Evolutionary conservation across 2,113 vertebrate genomes (phyloP), one percentile per base, ranked within the genome.

Genomic region (Dipodomys stephensi): DNA sequence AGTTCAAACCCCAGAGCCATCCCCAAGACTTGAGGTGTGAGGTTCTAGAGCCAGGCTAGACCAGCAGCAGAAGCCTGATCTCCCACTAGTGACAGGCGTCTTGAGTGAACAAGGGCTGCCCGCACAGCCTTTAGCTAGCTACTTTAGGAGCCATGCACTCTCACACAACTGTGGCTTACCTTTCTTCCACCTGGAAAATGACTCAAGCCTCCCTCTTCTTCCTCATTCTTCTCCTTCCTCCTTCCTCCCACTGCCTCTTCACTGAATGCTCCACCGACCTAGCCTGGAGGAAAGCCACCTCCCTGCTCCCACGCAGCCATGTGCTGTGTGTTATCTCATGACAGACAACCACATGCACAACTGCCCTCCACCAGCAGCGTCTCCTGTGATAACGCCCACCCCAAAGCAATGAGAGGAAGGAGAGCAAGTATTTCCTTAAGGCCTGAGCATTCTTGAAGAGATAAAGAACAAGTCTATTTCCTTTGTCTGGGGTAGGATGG

Each of bases 401-500:
- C 28, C 28, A 46, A 13, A 25, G 57, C 6, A 80, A 1, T 0
- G 57, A 22, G 25, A 9, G n/a, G 0, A 74, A 30, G 30, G 28
- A 44, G 10, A 28, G 10, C 57, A 12, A 60, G 18, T 1, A 3
- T 2, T 30, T 27, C 27, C 19, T 39, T 39, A 39, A 39, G 39
- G 39, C 5, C 39, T 39, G 39, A 39, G 49, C 16, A 13, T 5
- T 12, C 64, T 30, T 16, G 16, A 39, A 46, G 78, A 72, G 49
- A 13, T 0, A 74, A 27, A 39, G 28, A 25, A 65, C 15, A 53
- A 4, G 32, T 81, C 30, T 4, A 27, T 28, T 46, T 60, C 30
- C 49, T 79, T 44, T n/a, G 22, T 28, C 0, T 1, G 25, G 28
- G 19, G 0, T 7, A 20, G 3, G 4, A 3, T 5, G 4, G 10